phyloP scores from a whole-genome alignment of 1,140 invertebrate genomes.

The Trichonephila clavipes region DNA sequence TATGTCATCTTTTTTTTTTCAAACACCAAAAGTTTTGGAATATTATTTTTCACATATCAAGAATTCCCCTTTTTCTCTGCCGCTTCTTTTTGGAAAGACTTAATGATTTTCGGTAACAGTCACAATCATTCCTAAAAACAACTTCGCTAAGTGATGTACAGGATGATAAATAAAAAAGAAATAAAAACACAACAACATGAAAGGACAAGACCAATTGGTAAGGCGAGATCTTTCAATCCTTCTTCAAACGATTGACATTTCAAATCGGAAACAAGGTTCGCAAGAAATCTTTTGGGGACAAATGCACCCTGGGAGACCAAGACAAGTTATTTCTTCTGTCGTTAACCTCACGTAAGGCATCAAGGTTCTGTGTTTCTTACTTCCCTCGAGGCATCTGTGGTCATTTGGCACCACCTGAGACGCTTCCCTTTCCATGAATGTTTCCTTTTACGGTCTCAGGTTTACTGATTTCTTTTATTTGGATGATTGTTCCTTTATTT shows the following conservation, averaged over 20 bases:
- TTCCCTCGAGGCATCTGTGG: background rate
- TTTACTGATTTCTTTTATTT: background rate
- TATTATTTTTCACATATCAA: too few species aligned
- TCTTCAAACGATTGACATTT: conserved; percentile 59
- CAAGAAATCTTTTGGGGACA: conserved; percentile 21
- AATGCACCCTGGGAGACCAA: background rate
- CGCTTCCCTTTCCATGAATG: background rate
- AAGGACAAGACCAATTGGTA: background rate
- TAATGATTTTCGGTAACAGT: too few species aligned
- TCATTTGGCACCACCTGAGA: conserved; percentile 52
- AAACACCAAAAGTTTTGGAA: too few species aligned
- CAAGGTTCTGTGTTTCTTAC: conserved; percentile 14
- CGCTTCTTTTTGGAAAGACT: too few species aligned
- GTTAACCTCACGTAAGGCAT: conserved; percentile 61
- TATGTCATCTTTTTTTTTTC: too few species aligned
- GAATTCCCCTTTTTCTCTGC: too few species aligned
- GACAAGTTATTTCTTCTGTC: conserved; percentile 67
- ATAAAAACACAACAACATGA: too few species aligned
- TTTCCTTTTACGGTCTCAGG: background rate
- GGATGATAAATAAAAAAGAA: background rate
- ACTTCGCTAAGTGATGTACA: background rate
- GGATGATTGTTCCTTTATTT: background rate
- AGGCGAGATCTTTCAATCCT: conserved; percentile 60
- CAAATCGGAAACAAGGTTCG: conserved; percentile 67
- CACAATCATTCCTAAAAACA: background rate